phyloP scores from a whole-genome alignment of 2,888 invertebrate species.

The Acanthosepion lycidas region DNA sequence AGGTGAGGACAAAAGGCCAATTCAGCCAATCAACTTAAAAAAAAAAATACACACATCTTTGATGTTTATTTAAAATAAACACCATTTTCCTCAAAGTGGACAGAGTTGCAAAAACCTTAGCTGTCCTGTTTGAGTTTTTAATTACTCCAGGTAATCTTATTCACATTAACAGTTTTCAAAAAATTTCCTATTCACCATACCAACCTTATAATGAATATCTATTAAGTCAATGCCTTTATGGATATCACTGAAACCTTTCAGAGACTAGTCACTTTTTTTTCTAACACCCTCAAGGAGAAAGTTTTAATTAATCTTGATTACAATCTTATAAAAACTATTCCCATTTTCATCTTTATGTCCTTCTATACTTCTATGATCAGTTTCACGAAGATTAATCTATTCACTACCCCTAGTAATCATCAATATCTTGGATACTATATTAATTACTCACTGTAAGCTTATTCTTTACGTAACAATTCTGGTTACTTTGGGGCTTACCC shows the following conservation, averaged over 20 bases:
- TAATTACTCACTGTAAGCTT: not conserved
- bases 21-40: not conserved
- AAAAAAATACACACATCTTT: not conserved
- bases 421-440: not conserved
- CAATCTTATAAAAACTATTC: not conserved
- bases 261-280: not conserved
- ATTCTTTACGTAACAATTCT: not conserved
- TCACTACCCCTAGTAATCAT: not conserved
- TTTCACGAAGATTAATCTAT: not conserved
- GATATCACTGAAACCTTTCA: not conserved
- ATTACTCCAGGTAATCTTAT: not conserved
- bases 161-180: too few relatives aligned
- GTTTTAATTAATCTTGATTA: not conserved
- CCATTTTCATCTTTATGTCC: not conserved
- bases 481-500: not conserved
- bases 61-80: not conserved
- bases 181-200: not conserved
- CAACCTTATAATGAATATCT: not conserved
- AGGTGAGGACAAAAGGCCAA: too few relatives aligned
- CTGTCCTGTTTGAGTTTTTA: not conserved
- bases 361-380: not conserved
- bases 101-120: not conserved
- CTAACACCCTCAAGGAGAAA: not conserved
- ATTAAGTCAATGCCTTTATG: not conserved
- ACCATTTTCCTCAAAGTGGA: not conserved